Percentiles rank a stretch among this genome's conserved stretches.
These are phyloP conservation scores for Onychorhynchus coronatus DNA, from an alignment of 2,113 vertebrate species.

Conservation along the genomic window DNA sequence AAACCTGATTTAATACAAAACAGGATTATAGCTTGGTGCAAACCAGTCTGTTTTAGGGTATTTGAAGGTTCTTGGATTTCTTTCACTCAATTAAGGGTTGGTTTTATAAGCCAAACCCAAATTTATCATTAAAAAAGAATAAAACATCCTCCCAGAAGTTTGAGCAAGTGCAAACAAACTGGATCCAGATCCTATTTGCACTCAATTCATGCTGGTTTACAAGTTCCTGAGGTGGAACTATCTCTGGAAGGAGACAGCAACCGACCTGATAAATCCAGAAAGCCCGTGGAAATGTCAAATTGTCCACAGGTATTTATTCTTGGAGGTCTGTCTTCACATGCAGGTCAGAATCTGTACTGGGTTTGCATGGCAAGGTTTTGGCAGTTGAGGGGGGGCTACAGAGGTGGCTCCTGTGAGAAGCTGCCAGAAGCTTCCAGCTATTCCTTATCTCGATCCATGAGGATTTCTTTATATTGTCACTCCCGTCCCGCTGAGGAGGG, in stretches of 20 bases:
- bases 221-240: background rate
- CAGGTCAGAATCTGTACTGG: background rate
- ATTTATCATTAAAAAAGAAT: slow-evolving; percentile 13
- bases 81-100: background rate
- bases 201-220: background rate
- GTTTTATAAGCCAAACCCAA: background rate
- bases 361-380: background rate
- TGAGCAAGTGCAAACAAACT: background rate
- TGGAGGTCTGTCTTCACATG: background rate
- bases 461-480: rapidly evolving
- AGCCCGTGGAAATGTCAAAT: background rate
- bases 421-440: background rate
- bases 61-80: slow-evolving; percentile 18
- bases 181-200: background rate
- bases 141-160: background rate
- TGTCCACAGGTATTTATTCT: background rate
- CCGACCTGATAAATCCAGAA: background rate
- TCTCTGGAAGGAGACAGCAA: background rate
- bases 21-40: background rate
- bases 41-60: background rate
- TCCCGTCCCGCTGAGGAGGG: background rate
- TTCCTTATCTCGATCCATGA: rapidly evolving
- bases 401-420: background rate
- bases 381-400: background rate
- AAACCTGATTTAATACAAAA: slow-evolving; percentile 54